Percentiles rank a stretch among this genome's conserved stretches.
Conservation (phyloP, 92 coral and sea anemone genomes). For the Porites lobata region DNA sequence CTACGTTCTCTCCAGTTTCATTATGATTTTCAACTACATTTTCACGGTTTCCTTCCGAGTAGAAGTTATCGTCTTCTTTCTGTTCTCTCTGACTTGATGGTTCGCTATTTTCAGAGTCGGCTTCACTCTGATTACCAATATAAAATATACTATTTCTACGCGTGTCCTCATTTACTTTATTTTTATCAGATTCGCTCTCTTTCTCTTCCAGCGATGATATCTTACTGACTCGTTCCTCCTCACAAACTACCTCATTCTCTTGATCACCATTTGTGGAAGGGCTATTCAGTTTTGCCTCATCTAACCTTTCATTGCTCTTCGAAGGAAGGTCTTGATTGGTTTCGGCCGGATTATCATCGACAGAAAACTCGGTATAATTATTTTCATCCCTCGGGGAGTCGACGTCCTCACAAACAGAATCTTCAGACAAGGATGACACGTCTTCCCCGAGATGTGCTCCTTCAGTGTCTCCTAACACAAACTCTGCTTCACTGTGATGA, state of each 20-base stretch:
- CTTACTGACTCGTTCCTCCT: conserved; percentile 5
- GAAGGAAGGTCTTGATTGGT: background rate
- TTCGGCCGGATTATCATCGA: background rate
- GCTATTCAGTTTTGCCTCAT: background rate
- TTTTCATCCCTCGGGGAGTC: conserved; percentile 9
- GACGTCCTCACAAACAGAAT: conserved; percentile 14
- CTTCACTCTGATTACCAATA: conserved; percentile 31
- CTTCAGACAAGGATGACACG: conserved; percentile 40
- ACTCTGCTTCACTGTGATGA: conserved; percentile 69
- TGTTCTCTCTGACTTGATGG: conserved; percentile 13
- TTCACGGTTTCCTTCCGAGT: conserved; percentile 14
- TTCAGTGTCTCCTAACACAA: conserved; percentile 70
- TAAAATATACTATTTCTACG: conserved; percentile 1
- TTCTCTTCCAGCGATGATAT: background rate
- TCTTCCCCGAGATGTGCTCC: conserved; percentile 57
- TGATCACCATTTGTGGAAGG: background rate
- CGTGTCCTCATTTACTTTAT: background rate
- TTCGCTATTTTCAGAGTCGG: conserved; percentile 17
- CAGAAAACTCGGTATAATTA: conserved; percentile 13
- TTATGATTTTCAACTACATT: background rate
- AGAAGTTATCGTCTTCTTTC: conserved; percentile 38
- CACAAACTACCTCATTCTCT: background rate
- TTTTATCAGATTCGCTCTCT: conserved; percentile 8
- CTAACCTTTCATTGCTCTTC: background rate
- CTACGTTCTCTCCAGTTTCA: background rate